These are phyloP conservation scores for Leptopilina myrica DNA, from an alignment of 2,888 invertebrate genomes.

Conservation along the genomic window DNA sequence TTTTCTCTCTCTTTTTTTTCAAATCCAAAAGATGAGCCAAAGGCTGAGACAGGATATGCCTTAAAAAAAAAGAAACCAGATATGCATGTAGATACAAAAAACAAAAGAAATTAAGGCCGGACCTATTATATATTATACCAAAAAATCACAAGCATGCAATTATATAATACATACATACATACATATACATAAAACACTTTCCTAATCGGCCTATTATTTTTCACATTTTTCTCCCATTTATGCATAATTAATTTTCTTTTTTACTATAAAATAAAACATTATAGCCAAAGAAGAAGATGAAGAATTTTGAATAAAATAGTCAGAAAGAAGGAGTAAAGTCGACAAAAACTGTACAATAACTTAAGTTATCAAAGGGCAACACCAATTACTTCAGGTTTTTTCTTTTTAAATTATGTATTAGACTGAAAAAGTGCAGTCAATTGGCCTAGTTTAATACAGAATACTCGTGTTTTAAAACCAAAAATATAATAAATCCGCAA, in stretches of 20 bases:
- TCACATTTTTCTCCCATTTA: neutral
- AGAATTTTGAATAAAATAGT: neutral
- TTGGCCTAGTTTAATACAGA: constrained; percentile 47
- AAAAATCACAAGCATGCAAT: constrained; percentile 7
- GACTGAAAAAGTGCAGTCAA: neutral
- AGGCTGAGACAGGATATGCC: constrained; percentile 31
- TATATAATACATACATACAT: neutral
- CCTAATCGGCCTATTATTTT: constrained; percentile 23
- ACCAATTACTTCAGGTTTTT: neutral
- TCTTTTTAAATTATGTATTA: constrained; percentile 2
- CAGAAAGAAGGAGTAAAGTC: neutral
- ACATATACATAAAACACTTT: neutral
- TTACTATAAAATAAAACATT: neutral
- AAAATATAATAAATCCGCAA: neutral
- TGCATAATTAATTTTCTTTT: constrained; percentile 3
- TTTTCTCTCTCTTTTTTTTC: constrained; percentile 31
- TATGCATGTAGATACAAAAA: constrained; percentile 27
- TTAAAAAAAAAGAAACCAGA: constrained; percentile 7
- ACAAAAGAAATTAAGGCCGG: neutral
- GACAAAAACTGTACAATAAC: neutral
- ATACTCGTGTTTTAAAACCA: constrained; percentile 50
- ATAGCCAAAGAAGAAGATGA: neutral
- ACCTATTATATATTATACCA: neutral
- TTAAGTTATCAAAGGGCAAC: constrained; percentile 17
- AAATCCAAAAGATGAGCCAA: constrained; percentile 33